Conservation (phyloP, 2,888 invertebrate genomes). For the Laspeyria flexula region DNA sequence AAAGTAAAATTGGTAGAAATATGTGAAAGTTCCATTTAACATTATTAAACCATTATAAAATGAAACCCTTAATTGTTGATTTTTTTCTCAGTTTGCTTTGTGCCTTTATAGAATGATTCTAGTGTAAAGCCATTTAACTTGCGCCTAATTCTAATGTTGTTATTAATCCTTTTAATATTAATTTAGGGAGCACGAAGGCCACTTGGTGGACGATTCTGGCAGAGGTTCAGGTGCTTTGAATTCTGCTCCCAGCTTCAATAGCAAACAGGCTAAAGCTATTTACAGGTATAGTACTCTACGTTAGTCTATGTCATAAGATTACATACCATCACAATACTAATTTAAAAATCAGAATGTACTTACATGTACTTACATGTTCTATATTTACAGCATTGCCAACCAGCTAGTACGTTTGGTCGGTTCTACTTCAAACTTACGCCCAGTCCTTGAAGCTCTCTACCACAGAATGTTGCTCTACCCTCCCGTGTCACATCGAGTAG, state of each 20-base stretch:
- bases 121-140: too few species aligned
- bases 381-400: slow-evolving; percentile 90
- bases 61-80: too few species aligned
- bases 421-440: slow-evolving; percentile 93
- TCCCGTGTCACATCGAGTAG: slow-evolving; percentile 93
- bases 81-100: too few species aligned
- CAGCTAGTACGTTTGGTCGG: slow-evolving; percentile 96
- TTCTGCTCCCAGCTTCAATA: slow-evolving; percentile 92
- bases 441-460: slow-evolving; percentile 96
- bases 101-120: too few species aligned
- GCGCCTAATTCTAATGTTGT: too few species aligned
- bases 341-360: too few species aligned
- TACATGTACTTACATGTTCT: too few species aligned
- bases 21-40: too few species aligned
- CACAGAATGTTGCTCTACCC: slow-evolving; percentile 97
- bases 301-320: too few species aligned
- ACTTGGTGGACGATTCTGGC: slow-evolving; percentile 85
- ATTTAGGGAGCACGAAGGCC: slow-evolving; percentile 79
- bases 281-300: slow-evolving; percentile 85
- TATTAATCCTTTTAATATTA: neutral
- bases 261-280: slow-evolving; percentile 95
- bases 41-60: too few species aligned
- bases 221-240: slow-evolving; percentile 89
- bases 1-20: too few species aligned
- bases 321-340: too few species aligned